Conservation (phyloP, 2,113 vertebrate genomes). For the Fukomys damarensis region DNA sequence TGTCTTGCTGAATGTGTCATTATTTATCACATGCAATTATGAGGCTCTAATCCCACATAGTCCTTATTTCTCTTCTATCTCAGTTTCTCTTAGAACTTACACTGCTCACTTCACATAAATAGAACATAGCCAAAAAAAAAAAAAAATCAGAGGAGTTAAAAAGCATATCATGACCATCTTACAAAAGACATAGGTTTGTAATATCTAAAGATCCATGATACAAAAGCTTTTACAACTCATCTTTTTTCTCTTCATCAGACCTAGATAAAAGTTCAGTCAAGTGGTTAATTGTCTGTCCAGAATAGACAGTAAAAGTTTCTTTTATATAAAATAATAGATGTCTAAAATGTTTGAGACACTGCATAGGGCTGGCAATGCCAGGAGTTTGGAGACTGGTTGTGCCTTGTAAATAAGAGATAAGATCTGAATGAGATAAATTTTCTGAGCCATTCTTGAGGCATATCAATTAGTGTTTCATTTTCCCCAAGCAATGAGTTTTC, state of each 20-base stretch:
- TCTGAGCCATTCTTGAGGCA: constrained; percentile 79
- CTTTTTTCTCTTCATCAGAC: constrained; percentile 6
- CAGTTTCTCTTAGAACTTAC: constrained; percentile 22
- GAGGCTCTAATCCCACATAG: constrained; percentile 43
- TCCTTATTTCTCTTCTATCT: constrained; percentile 30
- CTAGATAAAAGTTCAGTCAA: constrained; percentile 47
- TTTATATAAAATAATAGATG: constrained; percentile 74
- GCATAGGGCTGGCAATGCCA: constrained; percentile 57
- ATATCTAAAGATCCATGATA: constrained; percentile 51
- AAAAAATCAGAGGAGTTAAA: constrained; percentile 30
- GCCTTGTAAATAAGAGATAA: constrained; percentile 76
- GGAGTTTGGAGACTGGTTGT: constrained; percentile 76
- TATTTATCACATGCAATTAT: constrained; percentile 15
- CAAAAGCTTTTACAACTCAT: constrained; percentile 37
- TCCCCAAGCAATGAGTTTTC: constrained; percentile 80
- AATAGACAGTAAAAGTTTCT: constrained; percentile 9
- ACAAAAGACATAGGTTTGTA: not conserved
- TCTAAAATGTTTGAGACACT: constrained; percentile 56
- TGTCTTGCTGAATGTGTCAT: constrained; percentile 42
- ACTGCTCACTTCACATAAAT: constrained; percentile 22
- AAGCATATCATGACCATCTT: not conserved
- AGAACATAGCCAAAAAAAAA: not conserved
- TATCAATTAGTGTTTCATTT: constrained; percentile 82
- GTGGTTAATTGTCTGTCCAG: constrained; percentile 69
- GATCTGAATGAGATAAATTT: constrained; percentile 74